phyloP scores from a whole-genome alignment of 2,113 vertebrate species.

The Gavia stellata region DNA sequence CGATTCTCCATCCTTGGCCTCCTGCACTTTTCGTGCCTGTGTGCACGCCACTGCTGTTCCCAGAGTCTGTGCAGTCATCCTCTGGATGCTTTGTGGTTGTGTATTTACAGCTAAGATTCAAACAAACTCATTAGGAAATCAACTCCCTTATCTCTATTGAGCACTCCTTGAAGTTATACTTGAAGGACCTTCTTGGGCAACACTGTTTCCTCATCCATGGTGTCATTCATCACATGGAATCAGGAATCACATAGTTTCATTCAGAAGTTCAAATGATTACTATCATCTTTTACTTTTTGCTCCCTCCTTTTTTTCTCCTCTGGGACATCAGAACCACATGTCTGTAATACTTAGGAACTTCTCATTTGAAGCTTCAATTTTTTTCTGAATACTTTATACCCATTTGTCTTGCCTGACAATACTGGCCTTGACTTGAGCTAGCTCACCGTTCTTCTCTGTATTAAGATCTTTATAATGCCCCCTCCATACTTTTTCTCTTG shows the following conservation, averaged over 20 bases:
- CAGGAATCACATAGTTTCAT: neutral
- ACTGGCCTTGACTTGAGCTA: neutral
- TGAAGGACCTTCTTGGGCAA: neutral
- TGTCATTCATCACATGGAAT: neutral
- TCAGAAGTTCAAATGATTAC: neutral
- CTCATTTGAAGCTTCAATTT: conserved; percentile 35
- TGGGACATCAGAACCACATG: neutral
- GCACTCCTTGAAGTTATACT: neutral
- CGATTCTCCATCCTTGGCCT: neutral
- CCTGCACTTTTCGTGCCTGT: neutral
- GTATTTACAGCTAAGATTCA: neutral
- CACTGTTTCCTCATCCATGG: neutral
- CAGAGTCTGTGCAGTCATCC: neutral
- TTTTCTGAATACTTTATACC: neutral
- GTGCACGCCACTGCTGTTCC: neutral
- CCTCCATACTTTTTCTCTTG: neutral
- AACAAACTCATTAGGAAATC: neutral
- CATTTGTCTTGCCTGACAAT: neutral
- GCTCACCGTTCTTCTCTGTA: neutral
- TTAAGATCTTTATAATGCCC: neutral
- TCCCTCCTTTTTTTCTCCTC: neutral
- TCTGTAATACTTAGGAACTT: neutral
- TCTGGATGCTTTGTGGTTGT: neutral
- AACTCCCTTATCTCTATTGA: neutral
- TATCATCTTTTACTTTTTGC: neutral